Conservation (phyloP, 2,888 invertebrate genomes). For the Pachycephus smyrnensis region DNA sequence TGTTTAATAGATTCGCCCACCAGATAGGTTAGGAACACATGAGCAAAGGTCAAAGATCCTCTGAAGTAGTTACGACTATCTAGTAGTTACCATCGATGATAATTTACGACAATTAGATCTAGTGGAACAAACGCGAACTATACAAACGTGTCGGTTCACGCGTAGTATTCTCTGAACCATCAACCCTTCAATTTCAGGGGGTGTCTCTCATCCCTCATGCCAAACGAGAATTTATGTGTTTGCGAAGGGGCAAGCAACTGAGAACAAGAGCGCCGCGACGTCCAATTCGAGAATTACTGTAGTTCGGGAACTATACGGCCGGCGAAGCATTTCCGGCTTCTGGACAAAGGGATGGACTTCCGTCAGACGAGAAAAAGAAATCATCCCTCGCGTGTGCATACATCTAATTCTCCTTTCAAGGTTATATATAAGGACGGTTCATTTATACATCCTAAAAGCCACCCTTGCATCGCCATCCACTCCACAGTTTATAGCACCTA, state of each 20-base stretch:
- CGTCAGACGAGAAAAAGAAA: not conserved
- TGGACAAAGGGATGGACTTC: not conserved
- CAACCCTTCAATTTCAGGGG: not conserved
- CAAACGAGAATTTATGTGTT: not conserved
- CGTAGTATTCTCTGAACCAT: not conserved
- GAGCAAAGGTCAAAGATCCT: not conserved
- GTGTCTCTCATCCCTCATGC: not conserved
- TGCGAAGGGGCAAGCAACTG: not conserved
- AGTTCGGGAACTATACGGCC: not conserved
- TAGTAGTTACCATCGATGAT: not conserved
- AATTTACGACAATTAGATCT: not conserved
- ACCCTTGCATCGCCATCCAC: not conserved
- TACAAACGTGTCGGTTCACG: not conserved
- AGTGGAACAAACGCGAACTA: not conserved
- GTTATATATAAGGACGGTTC: not conserved
- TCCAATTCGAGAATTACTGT: not conserved
- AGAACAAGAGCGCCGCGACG: not conserved
- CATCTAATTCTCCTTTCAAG: not conserved
- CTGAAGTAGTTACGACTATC: not conserved
- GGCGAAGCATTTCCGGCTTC: not conserved
- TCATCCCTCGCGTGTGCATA: not conserved
- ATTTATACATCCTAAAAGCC: not conserved
- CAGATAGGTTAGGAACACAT: not conserved
- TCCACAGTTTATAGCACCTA: not conserved
- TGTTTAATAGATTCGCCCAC: not conserved